Percentiles rank a stretch among this genome's conserved stretches.
Evolutionary conservation across 2,888 invertebrate species (phyloP).

Genomic region (Coremacera marginata): DNA sequence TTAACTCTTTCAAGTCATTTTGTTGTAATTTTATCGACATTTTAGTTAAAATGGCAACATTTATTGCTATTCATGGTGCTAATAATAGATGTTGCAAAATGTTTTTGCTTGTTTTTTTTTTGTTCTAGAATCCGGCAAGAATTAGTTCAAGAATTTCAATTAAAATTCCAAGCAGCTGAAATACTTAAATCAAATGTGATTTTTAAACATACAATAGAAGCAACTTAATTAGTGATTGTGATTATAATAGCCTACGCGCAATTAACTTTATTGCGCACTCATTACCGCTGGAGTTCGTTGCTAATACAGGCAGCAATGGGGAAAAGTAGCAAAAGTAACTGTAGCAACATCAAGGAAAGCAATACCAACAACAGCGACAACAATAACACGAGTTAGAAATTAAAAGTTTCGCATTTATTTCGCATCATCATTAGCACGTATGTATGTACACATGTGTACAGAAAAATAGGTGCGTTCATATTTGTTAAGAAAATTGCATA

Average conservation of each 20-base stretch:
- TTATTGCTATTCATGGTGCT: no score
- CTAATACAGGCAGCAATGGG: background rate
- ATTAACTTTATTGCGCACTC: constrained; percentile 30
- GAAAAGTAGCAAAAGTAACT: background rate
- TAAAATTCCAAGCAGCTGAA: constrained; percentile 13
- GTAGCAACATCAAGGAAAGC: background rate
- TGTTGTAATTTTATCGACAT: no score
- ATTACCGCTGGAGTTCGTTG: constrained; percentile 26
- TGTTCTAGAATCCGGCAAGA: background rate
- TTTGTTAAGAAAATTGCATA: no score
- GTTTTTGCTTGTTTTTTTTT: background rate
- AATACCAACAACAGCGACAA: background rate
- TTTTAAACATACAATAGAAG: background rate
- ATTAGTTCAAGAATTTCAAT: background rate
- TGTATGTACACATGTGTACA: background rate
- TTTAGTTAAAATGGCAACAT: no score
- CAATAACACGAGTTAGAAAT: constrained; percentile 1
- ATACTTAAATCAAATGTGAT: background rate
- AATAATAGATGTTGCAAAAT: no score
- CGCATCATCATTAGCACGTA: constrained; percentile 17
- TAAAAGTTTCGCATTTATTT: constrained; percentile 20
- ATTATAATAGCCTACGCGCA: constrained; percentile 24
- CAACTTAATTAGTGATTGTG: constrained; percentile 30
- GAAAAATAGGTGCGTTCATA: no score
- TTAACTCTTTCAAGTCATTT: no score